Percentiles rank a stretch among this genome's conserved stretches.
Conservation (phyloP, 2,888 invertebrate genomes). For the Apamea anceps region DNA sequence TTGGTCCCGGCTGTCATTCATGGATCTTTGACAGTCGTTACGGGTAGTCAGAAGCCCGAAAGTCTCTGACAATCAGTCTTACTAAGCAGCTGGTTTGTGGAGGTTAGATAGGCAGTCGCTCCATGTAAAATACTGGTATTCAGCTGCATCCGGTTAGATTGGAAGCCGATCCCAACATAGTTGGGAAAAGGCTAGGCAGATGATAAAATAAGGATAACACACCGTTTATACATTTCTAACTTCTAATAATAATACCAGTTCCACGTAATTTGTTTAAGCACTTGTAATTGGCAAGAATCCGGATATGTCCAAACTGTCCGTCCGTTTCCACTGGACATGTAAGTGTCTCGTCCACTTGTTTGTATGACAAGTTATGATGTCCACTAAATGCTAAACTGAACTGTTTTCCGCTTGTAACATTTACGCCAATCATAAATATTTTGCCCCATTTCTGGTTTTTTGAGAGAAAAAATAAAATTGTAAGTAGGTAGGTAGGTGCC, state of each 20-base stretch:
- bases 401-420: conserved; percentile 37
- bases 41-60: too few relatives aligned
- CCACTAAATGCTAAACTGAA: conserved; percentile 35
- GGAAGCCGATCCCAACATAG: too few relatives aligned
- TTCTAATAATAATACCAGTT: neutral
- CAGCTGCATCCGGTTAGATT: too few relatives aligned
- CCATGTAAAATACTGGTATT: too few relatives aligned
- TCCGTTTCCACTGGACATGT: conserved; percentile 17
- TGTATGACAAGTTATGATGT: conserved; percentile 47
- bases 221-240: too few relatives aligned
- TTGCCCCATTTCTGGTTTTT: conserved; percentile 35
- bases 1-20: too few relatives aligned
- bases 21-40: too few relatives aligned
- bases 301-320: conserved; percentile 47
- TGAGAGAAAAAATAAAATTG: neutral
- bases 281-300: conserved; percentile 32
- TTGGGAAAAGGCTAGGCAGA: too few relatives aligned
- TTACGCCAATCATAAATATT: conserved; percentile 52
- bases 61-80: too few relatives aligned
- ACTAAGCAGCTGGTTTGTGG: too few relatives aligned
- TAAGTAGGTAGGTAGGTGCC: neutral
- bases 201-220: too few relatives aligned
- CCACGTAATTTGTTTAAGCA: conserved; percentile 23
- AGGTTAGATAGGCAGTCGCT: too few relatives aligned
- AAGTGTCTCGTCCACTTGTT: conserved; percentile 48